Evolutionary conservation across 2,113 vertebrate species (phyloP).

Genomic region (Saguinus midas): DNA sequence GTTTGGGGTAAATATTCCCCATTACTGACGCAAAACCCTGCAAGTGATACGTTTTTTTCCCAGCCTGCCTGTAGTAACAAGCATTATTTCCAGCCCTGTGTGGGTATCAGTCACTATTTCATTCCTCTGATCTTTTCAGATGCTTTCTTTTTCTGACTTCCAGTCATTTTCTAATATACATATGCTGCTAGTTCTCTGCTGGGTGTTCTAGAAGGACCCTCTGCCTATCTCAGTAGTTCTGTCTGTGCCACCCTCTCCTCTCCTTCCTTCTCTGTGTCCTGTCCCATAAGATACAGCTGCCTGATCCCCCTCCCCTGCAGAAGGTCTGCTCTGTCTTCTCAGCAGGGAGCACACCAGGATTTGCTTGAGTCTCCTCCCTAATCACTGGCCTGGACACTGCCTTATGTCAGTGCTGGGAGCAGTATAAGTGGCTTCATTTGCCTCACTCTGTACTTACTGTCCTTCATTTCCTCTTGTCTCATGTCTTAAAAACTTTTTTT

Average conservation of each 20-base stretch:
- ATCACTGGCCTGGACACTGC: not conserved
- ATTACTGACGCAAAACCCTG: not conserved
- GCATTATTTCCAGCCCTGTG: not conserved
- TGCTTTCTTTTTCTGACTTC: not conserved
- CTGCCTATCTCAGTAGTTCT: not conserved
- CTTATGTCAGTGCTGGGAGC: not conserved
- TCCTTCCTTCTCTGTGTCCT: not conserved
- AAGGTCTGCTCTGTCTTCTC: not conserved
- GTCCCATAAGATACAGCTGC: not conserved
- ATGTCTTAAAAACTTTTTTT: not conserved
- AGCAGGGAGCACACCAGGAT: not conserved
- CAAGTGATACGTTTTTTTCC: not conserved
- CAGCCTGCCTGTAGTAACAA: not conserved
- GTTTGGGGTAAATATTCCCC: not conserved
- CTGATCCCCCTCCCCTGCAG: not conserved
- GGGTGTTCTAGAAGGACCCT: not conserved
- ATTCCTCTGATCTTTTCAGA: not conserved
- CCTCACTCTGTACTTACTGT: not conserved
- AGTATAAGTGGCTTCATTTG: not conserved
- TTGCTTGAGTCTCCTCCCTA: rapidly evolving
- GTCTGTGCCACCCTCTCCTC: not conserved
- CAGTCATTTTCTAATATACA: not conserved
- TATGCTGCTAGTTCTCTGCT: not conserved
- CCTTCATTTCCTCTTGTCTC: not conserved
- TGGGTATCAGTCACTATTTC: not conserved